phyloP scores from a whole-genome alignment of 2,888 invertebrate species.

The Lasioglossum vierecki region DNA sequence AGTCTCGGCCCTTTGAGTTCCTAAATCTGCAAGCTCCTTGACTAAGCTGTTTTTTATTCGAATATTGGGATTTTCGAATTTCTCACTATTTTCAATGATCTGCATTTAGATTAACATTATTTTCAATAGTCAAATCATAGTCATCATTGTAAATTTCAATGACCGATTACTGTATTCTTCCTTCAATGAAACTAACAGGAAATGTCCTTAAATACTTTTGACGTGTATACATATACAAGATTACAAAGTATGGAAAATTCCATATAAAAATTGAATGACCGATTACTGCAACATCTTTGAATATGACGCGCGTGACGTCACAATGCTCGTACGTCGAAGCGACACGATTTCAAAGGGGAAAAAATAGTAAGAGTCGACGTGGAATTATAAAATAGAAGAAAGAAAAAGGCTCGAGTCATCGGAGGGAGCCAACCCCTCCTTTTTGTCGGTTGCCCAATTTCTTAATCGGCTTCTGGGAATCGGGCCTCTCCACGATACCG shows the following conservation, averaged over 20 bases:
- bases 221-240: no score
- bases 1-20: background rate
- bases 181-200: no score
- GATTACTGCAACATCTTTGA: background rate
- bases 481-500: conserved; percentile 45
- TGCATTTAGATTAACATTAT: background rate
- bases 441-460: conserved; percentile 48
- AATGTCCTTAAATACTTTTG: no score
- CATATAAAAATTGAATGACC: no score
- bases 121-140: background rate
- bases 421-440: conserved; percentile 4
- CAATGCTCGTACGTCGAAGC: conserved; percentile 24
- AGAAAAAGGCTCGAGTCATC: conserved; percentile 27
- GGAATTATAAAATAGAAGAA: conserved; percentile 3
- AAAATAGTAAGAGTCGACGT: background rate
- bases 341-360: conserved; percentile 17
- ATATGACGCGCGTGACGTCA: conserved; percentile 2
- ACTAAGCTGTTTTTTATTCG: background rate
- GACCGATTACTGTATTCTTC: background rate
- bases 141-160: background rate
- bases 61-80: background rate
- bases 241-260: no score
- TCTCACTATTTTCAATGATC: background rate
- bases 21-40: background rate
- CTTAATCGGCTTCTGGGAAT: conserved; percentile 65